Conservation (phyloP, 2,888 invertebrate genomes). For the Calameuta pallipes region DNA sequence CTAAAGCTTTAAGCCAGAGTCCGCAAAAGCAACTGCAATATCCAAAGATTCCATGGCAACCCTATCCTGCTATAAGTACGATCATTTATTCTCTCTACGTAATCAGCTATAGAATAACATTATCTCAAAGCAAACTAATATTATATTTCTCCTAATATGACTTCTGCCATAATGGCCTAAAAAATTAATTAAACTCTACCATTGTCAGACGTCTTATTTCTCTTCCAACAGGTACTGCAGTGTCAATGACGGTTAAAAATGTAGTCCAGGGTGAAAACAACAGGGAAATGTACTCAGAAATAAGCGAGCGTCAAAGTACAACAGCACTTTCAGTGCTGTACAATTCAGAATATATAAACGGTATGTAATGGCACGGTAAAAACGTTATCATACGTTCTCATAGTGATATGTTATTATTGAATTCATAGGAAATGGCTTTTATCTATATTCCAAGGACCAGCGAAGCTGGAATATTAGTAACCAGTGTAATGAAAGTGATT, state of each 20-base stretch:
- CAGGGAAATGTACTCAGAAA: constrained; percentile 24
- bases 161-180: background rate
- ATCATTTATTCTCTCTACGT: background rate
- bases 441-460: constrained; percentile 74
- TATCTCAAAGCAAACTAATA: background rate
- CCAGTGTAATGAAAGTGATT: constrained; percentile 53
- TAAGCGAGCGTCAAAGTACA: constrained; percentile 65
- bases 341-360: constrained; percentile 78
- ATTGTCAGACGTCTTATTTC: background rate
- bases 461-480: constrained; percentile 68
- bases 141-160: background rate
- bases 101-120: background rate
- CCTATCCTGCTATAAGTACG: constrained; percentile 72
- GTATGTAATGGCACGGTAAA: constrained; percentile 56
- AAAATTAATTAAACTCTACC: background rate
- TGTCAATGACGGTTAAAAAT: constrained; percentile 16
- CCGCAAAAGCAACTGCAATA: constrained; percentile 25
- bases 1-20: constrained; percentile 41
- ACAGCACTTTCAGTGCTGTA: constrained; percentile 81
- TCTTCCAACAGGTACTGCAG: constrained; percentile 29
- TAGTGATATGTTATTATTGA: constrained; percentile 22
- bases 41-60: constrained; percentile 78
- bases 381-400: background rate
- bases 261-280: constrained; percentile 17
- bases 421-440: constrained; percentile 78